A percentile compares a stretch with the other conserved stretches of the same genome.
phyloP scores from a whole-genome alignment of 2,797 vertebrate species.

The Chaunax sp. region DNA sequence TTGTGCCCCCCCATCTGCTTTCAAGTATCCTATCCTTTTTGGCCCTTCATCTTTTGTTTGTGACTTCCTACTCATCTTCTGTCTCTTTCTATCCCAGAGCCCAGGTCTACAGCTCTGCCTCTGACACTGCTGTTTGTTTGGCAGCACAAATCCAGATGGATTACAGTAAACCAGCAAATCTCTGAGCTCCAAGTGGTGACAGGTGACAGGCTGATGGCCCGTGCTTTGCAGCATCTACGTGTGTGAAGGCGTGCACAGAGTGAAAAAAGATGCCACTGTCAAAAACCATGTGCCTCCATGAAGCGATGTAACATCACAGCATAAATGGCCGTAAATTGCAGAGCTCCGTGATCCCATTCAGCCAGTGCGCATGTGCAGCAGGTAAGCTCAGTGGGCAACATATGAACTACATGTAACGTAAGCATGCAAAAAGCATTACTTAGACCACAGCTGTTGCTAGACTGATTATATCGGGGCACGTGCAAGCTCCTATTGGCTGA shows the following conservation, averaged over 20 bases:
- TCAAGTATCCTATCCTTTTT: slow-evolving; percentile 3
- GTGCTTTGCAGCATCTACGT: slow-evolving; percentile 3
- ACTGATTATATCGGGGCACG: too few relatives aligned
- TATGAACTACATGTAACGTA: background rate
- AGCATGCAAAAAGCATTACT: background rate
- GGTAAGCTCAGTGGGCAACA: slow-evolving; percentile 9
- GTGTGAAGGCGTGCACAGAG: slow-evolving; percentile 17
- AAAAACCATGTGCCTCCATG: slow-evolving; percentile 15
- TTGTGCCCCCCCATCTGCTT: background rate
- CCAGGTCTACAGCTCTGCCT: slow-evolving; percentile 14
- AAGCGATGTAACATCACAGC: slow-evolving; percentile 18
- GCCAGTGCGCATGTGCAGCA: background rate
- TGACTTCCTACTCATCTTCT: slow-evolving; percentile 11
- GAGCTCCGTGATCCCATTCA: slow-evolving; percentile 4
- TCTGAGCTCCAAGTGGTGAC: slow-evolving; percentile 45
- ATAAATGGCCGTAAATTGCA: slow-evolving; percentile 15
- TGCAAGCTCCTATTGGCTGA: too few relatives aligned
- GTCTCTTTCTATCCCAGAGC: slow-evolving; percentile 5
- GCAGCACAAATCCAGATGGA: slow-evolving; percentile 57
- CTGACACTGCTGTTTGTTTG: slow-evolving; percentile 39
- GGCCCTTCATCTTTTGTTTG: slow-evolving; percentile 1
- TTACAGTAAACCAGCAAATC: slow-evolving; percentile 74
- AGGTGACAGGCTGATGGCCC: slow-evolving; percentile 46
- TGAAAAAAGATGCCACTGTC: slow-evolving; percentile 20
- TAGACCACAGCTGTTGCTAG: background rate